Percentiles rank a stretch among this genome's conserved stretches.
These are phyloP conservation scores for Apodemus sylvaticus DNA, from an alignment of 2,113 vertebrate species.

Conservation along the genomic window DNA sequence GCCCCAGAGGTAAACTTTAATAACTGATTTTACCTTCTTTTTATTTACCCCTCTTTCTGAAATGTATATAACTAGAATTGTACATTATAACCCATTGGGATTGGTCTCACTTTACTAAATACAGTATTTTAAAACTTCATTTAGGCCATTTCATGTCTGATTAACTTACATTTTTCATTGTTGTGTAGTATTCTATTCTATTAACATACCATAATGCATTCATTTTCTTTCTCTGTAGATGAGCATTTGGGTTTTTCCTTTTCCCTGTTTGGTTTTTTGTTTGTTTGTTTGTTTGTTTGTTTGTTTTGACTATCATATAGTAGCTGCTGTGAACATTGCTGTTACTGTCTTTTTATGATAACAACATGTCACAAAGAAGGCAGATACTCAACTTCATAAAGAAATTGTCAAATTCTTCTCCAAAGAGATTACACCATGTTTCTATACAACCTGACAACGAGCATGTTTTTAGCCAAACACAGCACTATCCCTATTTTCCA, in stretches of 20 bases:
- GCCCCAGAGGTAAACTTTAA: background rate
- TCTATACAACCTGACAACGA: background rate
- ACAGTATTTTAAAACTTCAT: background rate
- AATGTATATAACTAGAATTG: background rate
- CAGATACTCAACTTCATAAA: constrained; percentile 12
- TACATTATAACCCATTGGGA: background rate
- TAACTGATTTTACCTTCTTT: background rate
- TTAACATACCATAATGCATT: background rate
- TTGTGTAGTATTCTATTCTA: background rate
- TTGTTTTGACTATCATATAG: background rate
- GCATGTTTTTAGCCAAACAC: background rate
- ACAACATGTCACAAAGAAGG: background rate
- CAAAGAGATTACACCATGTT: background rate
- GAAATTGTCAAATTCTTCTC: background rate
- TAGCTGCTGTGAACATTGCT: background rate
- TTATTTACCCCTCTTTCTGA: background rate
- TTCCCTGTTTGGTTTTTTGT: background rate
- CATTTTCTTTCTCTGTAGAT: background rate
- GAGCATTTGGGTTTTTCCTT: background rate
- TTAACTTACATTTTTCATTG: constrained; percentile 4
- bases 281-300: too few relatives aligned
- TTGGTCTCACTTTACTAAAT: background rate
- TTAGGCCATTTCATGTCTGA: background rate
- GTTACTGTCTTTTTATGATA: background rate
- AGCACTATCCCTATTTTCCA: background rate